Percentiles rank a stretch among this genome's conserved stretches.
These are phyloP conservation scores for Lochmaea capreae DNA, from an alignment of 2,888 invertebrate genomes.

Conservation along the genomic window DNA sequence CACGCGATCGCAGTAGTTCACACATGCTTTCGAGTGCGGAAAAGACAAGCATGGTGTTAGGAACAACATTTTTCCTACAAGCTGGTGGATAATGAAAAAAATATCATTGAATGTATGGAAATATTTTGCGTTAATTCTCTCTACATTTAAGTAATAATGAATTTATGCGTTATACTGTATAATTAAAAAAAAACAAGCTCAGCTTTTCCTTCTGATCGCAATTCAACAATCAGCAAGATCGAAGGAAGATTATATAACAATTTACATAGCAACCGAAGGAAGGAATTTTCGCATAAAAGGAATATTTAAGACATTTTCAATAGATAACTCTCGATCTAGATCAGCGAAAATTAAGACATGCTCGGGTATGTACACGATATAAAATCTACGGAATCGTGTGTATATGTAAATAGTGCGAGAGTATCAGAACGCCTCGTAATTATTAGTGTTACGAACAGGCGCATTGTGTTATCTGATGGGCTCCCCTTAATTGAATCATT, in stretches of 20 bases:
- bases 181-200: background rate
- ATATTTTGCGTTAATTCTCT: too few relatives aligned
- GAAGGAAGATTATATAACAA: background rate
- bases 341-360: constrained; percentile 50
- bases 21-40: too few relatives aligned
- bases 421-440: constrained; percentile 59
- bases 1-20: too few relatives aligned
- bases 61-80: too few relatives aligned
- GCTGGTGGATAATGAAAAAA: too few relatives aligned
- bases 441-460: constrained; percentile 62
- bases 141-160: too few relatives aligned
- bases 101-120: too few relatives aligned
- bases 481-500: constrained; percentile 65
- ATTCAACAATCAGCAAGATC: constrained; percentile 1
- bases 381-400: constrained; percentile 62
- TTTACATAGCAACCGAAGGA: constrained; percentile 10
- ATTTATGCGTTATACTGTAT: background rate
- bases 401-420: constrained; percentile 63
- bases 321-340: constrained; percentile 37
- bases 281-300: constrained; percentile 4
- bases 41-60: too few relatives aligned
- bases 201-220: background rate
- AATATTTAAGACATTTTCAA: constrained; percentile 25
- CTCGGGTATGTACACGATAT: constrained; percentile 54
- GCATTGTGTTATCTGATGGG: constrained; percentile 63